phyloP scores from a whole-genome alignment of 2,113 vertebrate genomes.

The Leucoraja erinaceus region DNA sequence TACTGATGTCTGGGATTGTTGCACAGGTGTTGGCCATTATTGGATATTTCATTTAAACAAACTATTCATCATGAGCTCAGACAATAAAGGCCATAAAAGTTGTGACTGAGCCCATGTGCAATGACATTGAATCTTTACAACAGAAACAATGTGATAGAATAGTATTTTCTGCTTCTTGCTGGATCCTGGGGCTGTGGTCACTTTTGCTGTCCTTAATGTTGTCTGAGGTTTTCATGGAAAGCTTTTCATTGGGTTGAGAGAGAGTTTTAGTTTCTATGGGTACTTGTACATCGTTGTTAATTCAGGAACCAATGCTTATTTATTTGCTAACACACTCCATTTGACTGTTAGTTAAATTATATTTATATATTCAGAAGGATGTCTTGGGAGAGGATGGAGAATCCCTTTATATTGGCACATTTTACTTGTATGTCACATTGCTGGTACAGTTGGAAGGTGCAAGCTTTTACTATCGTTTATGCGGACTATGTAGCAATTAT shows the following conservation, averaged over 20 bases:
- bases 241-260: not conserved
- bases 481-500: too few species aligned
- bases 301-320: not conserved
- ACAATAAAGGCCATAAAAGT: not conserved
- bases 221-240: not conserved
- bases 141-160: not conserved
- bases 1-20: not conserved
- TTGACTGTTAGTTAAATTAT: not conserved
- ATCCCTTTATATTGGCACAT: not conserved
- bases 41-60: not conserved
- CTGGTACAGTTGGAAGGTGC: not conserved
- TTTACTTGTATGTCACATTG: not conserved
- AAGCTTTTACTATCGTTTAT: not conserved
- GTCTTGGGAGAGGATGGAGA: not conserved
- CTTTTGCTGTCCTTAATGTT: not conserved
- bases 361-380: not conserved
- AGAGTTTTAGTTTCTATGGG: not conserved
- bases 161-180: not conserved
- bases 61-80: not conserved
- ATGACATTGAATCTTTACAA: not conserved
- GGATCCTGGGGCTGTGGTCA: not conserved
- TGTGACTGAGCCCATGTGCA: not conserved
- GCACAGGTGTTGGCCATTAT: not conserved
- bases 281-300: not conserved
- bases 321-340: not conserved